Evolutionary conservation across 2,797 vertebrate genomes (phyloP).

Genomic region (Neomorphus geoffroyi): DNA sequence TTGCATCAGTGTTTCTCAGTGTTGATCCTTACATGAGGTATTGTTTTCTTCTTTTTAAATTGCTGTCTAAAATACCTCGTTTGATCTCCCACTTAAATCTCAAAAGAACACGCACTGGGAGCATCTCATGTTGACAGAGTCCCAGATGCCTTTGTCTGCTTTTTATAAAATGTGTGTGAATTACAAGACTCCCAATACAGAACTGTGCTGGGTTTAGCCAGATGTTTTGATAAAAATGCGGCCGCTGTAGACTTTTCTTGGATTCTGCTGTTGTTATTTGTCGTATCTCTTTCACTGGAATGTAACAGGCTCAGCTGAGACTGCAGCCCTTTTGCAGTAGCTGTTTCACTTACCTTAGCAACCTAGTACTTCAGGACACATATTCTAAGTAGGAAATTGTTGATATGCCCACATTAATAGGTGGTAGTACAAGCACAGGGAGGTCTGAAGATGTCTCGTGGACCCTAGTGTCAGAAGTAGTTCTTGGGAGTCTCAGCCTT

Average conservation of each 20-base stretch:
- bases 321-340: not conserved
- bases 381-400: not conserved
- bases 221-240: not conserved
- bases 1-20: constrained; percentile 89
- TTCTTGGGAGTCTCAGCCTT: not conserved
- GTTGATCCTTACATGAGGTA: constrained; percentile 96
- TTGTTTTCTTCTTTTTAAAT: not conserved
- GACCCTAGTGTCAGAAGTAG: not conserved
- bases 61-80: not conserved
- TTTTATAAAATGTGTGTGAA: not conserved
- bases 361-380: not conserved
- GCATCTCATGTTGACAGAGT: not conserved
- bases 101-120: not conserved
- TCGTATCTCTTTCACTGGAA: not conserved
- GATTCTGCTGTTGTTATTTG: not conserved
- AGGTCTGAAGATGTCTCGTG: not conserved
- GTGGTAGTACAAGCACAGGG: not conserved
- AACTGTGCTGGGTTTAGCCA: not conserved
- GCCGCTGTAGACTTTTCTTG: not conserved
- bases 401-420: not conserved
- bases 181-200: not conserved
- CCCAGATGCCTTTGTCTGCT: not conserved
- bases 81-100: not conserved
- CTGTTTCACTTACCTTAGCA: not conserved
- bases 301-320: not conserved